Conservation (phyloP, 2,113 vertebrate species). For the Labrus mixtus region DNA sequence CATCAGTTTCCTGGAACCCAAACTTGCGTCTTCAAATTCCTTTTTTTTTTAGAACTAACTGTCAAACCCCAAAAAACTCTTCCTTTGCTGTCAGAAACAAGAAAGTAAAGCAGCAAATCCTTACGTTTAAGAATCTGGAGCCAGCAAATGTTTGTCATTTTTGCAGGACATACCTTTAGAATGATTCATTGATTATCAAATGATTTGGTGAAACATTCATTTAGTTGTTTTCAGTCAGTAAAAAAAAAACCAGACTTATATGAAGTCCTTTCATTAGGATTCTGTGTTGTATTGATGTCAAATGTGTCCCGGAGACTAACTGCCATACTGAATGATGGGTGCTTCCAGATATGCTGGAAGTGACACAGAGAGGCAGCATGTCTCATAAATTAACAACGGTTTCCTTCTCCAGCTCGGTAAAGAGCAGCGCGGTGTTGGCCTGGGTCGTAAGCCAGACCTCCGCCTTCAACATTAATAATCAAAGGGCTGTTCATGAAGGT, state of each 20-base stretch:
- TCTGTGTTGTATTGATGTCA: background rate
- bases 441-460: constrained; percentile 44
- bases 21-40: background rate
- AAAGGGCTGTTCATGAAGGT: constrained; percentile 58
- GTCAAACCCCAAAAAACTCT: background rate
- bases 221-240: background rate
- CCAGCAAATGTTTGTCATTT: background rate
- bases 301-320: background rate
- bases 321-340: background rate
- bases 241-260: background rate
- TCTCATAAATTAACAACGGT: constrained; percentile 65
- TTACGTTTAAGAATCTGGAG: too few species aligned
- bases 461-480: constrained; percentile 68
- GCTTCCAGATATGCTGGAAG: constrained; percentile 26
- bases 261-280: background rate
- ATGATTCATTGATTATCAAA: background rate
- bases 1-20: too few species aligned
- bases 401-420: constrained; percentile 41
- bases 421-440: constrained; percentile 23
- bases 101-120: too few species aligned
- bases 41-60: background rate
- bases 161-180: background rate
- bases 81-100: background rate
- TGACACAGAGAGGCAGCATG: constrained; percentile 30
- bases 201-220: background rate